Evolutionary conservation across 2,888 invertebrate genomes (phyloP).

Genomic region (Oasisia sp.): DNA sequence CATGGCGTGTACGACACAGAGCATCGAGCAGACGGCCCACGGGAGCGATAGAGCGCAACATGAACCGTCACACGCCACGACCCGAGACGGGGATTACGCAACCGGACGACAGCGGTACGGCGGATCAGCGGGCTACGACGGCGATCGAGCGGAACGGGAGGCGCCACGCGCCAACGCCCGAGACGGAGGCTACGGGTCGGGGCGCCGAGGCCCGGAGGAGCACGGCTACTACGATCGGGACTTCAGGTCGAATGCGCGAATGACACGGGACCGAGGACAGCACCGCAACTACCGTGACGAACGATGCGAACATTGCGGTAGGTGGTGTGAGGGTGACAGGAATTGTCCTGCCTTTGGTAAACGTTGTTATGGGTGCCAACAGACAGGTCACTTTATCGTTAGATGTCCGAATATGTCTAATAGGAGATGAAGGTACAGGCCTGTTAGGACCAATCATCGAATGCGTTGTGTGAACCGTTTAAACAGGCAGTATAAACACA

Average conservation of each 20-base stretch:
- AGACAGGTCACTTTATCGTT: neutral
- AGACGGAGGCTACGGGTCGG: neutral
- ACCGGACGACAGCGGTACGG: too few species aligned
- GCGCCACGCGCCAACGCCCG: neutral
- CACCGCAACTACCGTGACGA: neutral
- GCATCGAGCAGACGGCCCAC: too few species aligned
- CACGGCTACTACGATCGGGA: neutral
- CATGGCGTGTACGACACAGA: neutral
- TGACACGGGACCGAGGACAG: neutral
- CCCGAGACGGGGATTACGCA: too few species aligned
- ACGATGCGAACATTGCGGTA: neutral
- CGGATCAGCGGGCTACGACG: neutral
- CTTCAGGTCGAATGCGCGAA: neutral
- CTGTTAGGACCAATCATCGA: neutral
- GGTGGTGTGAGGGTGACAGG: neutral
- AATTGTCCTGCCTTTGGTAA: neutral
- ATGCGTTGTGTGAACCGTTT: neutral
- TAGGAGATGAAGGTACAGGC: neutral
- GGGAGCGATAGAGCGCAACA: too few species aligned
- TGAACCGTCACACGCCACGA: too few species aligned
- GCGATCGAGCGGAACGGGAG: constrained; percentile 2
- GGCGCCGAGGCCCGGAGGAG: neutral
- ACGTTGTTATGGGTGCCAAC: neutral
- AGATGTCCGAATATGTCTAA: neutral
- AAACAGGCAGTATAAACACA: neutral